Evolutionary conservation across 2,888 invertebrate species (phyloP), one percentile per base, ranked within the genome.

Genomic region (Pristionchus arcanus): DNA sequence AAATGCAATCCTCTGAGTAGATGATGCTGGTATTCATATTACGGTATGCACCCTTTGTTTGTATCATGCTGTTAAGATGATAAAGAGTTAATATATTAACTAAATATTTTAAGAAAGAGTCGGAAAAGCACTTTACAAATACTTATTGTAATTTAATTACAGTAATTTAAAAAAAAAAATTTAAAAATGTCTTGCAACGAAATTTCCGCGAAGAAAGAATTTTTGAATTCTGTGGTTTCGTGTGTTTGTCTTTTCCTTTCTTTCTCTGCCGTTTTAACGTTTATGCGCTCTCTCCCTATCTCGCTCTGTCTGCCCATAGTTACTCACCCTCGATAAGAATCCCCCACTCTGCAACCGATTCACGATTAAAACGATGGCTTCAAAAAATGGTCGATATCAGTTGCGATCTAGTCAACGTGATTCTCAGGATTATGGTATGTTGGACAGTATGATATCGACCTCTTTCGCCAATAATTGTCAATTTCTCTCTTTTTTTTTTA

Each of bases 341-440:
- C 53, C 25, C 25, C 15, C 77, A 42, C 77, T 84, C 31, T 31
- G 34, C 42, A 84, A 84, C 84, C 55, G 16, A 55, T 49, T 49
- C 42, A 9, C 42, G 42, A 49, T 11, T 7, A 49, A 11, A 55
- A 31, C 84, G 7, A 84, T 59, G 55, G 34, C 55, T 31, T 49
- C 84, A 55, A 84, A 84, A 84, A 84, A 55, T 55, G n/a, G n/a
- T 84, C 84, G 84, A 84, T 84, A 84, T 84, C 28, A 53, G 19
- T 59, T 84, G 16, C 84, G 84, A 2, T 84, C 84, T 28, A 55
- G 55, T 28, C 53, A 55, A 53, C 84, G 84, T 28, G 84, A 84
- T 55, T 28, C 25, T 84, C 49, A 81, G 15, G 81, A 81, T n/a
- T 81, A 81, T 25, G 81, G 81, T 81, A 81, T 25, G 42, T 34